These are phyloP conservation scores for Cephus pulcher DNA, from an alignment of 2,888 invertebrate species.

Conservation along the genomic window DNA sequence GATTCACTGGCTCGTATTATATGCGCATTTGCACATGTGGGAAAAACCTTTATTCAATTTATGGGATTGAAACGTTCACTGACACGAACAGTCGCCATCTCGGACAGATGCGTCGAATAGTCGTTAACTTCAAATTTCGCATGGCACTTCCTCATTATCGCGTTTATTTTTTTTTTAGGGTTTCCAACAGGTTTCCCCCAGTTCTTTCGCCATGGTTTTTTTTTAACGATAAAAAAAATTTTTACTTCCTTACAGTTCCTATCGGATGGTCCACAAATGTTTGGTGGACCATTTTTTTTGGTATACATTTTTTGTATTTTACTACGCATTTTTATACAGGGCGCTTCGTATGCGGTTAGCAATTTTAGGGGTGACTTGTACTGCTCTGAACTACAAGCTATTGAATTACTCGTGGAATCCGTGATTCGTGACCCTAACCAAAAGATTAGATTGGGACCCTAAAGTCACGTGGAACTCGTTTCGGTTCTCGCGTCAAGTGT, in stretches of 20 bases:
- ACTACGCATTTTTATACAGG: background rate
- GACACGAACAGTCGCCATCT: slow-evolving; percentile 29
- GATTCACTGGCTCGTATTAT: slow-evolving; percentile 48
- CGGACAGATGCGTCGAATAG: slow-evolving; percentile 35
- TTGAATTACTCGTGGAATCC: background rate
- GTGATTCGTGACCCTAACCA: background rate
- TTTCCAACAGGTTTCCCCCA: background rate
- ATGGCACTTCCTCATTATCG: slow-evolving; percentile 31
- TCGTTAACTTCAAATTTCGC: slow-evolving; percentile 32
- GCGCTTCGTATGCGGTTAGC: background rate
- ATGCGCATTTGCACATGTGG: slow-evolving; percentile 52
- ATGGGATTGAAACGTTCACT: slow-evolving; percentile 5
- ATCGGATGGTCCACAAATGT: background rate
- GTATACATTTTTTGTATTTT: background rate
- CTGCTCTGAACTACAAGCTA: background rate
- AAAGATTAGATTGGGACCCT: background rate
- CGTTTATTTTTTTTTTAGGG: background rate
- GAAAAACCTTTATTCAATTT: slow-evolving; percentile 38
- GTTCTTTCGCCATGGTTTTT: background rate
- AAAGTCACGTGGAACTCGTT: background rate
- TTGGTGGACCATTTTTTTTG: background rate
- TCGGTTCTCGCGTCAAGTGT: background rate
- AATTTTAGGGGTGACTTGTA: background rate
- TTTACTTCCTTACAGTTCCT: background rate
- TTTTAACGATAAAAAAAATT: no score